Evolutionary conservation across 1,140 invertebrate species (phyloP), one percentile per base, ranked within the genome.

Genomic region (Geopemphigus sp.): DNA sequence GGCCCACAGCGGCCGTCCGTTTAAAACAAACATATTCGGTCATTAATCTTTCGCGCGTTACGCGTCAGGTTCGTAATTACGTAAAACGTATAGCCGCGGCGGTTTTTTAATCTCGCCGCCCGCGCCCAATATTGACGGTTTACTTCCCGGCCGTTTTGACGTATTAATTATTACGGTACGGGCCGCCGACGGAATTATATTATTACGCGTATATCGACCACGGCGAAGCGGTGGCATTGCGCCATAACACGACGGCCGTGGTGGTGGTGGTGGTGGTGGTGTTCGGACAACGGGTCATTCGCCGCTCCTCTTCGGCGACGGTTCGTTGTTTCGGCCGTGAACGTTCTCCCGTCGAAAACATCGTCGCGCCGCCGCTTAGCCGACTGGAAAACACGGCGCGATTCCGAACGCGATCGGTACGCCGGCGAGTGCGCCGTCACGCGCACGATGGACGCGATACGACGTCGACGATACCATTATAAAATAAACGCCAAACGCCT

Each of bases 11-110:
- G 39, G 19, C 39, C n/a, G n/a, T 57, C 63, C 32, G 32, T n/a
- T n/a, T 24, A 47, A 74, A 74, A 74, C 72, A 74, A 74, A 74
- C 72, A 74, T 39, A 5, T 5, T 45, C 22, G 73, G 54, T 76
- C 73, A 76, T 76, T 76, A 76, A 76, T 76, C 73, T 76, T 17
- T 59, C 12, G 24, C 14, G 29, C 73, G 73, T 76, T 76, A 76
- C 56, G 73, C 56, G 73, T 76, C 73, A 57, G 56, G 26, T 59
- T 76, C 59, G 59, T 76, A 59, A 76, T 61, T 59, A 64, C 29
- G 14, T 50, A 11, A 12, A 50, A 68, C 22, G 59, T 45, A 26
- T 59, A 59, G 72, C 59, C 54, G 54, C 59, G 45, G 59, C 73
- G 54, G n/a, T n/a, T 57, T 57, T 76, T 59, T 59, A 76, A 76